Evolutionary conservation across 2,888 invertebrate species (phyloP).

Genomic region (Nymphalis c-album): DNA sequence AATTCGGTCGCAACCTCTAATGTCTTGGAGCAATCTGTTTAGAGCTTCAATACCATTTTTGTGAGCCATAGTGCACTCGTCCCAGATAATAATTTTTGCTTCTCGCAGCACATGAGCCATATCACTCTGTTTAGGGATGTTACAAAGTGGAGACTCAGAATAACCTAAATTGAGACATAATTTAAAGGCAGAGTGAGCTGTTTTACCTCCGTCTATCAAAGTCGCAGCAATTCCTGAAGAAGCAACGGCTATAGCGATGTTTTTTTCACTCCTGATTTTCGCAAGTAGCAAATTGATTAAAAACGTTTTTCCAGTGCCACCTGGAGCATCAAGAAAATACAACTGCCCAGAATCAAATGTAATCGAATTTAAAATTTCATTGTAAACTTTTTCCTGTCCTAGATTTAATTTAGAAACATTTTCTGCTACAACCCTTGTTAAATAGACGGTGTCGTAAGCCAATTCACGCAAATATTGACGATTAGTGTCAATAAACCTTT

Average conservation of each 20-base stretch:
- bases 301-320: slow-evolving; percentile 21
- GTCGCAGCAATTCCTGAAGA: slow-evolving; percentile 6
- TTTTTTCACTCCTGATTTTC: slow-evolving; percentile 12
- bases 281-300: slow-evolving; percentile 24
- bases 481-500: slow-evolving; percentile 18
- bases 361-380: slow-evolving; percentile 11
- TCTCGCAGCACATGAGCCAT: too few species aligned
- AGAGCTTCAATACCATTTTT: too few species aligned
- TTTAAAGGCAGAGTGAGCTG: too few species aligned
- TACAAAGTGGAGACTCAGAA: too few species aligned
- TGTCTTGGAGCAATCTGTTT: too few species aligned
- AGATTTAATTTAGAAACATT: background rate
- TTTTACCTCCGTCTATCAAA: too few species aligned
- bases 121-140: too few species aligned
- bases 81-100: too few species aligned
- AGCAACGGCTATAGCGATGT: slow-evolving; percentile 13
- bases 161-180: too few species aligned
- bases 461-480: background rate
- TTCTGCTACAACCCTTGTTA: background rate
- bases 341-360: slow-evolving; percentile 1
- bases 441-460: background rate
- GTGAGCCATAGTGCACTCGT: too few species aligned
- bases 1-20: too few species aligned
- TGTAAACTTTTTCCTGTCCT: slow-evolving; percentile 7
- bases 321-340: slow-evolving; percentile 20